A percentile compares a stretch with the other conserved stretches of the same genome.
These are phyloP conservation scores for Urocynchramus pylzowi DNA, from an alignment of 2,113 vertebrate genomes.

Conservation along the genomic window DNA sequence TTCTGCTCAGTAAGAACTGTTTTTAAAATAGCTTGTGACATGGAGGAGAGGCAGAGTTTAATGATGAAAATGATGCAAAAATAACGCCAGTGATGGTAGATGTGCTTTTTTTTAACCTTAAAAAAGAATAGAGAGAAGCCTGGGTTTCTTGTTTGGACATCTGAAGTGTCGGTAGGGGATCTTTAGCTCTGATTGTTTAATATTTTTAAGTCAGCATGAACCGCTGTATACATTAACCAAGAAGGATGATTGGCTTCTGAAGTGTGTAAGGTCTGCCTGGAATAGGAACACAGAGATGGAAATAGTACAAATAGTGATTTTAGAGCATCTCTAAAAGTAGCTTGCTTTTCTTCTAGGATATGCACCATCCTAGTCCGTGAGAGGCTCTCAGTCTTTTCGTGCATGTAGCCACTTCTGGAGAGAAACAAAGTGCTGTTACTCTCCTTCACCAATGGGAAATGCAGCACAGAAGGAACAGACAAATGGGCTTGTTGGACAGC, in stretches of 20 bases:
- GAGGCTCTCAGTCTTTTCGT: neutral
- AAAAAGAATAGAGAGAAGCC: neutral
- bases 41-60: neutral
- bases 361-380: neutral
- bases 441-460: neutral
- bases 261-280: neutral
- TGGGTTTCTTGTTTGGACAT: neutral
- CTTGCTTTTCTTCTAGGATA: neutral
- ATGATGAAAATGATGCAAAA: constrained; percentile 13
- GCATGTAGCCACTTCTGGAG: neutral
- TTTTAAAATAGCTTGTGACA: constrained; percentile 40
- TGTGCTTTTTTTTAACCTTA: neutral
- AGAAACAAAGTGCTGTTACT: neutral
- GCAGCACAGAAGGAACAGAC: neutral
- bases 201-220: neutral
- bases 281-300: neutral
- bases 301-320: constrained; percentile 9
- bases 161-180: neutral
- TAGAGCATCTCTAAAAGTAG: neutral
- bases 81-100: neutral
- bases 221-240: neutral
- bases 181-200: neutral
- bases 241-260: neutral
- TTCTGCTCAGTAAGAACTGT: neutral
- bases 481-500: neutral